These are phyloP conservation scores for Oreochromis spilurus DNA, from an alignment of 2,113 vertebrate genomes.

Conservation along the genomic window DNA sequence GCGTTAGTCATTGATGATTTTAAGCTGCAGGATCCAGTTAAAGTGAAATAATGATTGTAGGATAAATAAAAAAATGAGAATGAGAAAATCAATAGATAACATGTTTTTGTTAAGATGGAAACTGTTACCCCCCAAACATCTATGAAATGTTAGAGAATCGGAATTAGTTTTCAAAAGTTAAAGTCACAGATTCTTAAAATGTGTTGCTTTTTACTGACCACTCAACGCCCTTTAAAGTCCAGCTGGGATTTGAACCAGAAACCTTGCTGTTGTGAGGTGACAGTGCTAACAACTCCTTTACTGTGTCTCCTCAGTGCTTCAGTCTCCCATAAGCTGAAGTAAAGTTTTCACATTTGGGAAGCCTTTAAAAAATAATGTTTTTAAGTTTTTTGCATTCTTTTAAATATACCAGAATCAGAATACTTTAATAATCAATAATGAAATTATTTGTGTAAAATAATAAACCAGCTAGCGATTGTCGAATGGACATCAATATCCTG, in stretches of 20 bases:
- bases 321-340: not conserved
- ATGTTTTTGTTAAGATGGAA: not conserved
- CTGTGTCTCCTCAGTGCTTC: not conserved
- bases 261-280: not conserved
- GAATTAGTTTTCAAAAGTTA: accelerated
- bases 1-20: not conserved
- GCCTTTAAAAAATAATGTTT: accelerated
- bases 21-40: not conserved
- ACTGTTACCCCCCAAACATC: not conserved
- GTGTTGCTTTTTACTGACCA: not conserved
- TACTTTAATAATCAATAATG: not conserved
- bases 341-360: not conserved
- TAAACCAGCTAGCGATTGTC: not conserved
- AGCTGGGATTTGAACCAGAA: not conserved
- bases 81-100: accelerated
- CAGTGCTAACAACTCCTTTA: not conserved
- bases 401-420: not conserved
- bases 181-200: not conserved
- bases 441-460: not conserved
- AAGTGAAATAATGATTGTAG: accelerated
- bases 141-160: not conserved
- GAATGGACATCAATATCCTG: not conserved
- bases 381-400: accelerated
- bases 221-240: not conserved
- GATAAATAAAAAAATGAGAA: not conserved